A percentile compares a stretch with the other conserved stretches of the same genome.
Conservation (phyloP, 2,888 invertebrate species). For the Plebejus anna region DNA sequence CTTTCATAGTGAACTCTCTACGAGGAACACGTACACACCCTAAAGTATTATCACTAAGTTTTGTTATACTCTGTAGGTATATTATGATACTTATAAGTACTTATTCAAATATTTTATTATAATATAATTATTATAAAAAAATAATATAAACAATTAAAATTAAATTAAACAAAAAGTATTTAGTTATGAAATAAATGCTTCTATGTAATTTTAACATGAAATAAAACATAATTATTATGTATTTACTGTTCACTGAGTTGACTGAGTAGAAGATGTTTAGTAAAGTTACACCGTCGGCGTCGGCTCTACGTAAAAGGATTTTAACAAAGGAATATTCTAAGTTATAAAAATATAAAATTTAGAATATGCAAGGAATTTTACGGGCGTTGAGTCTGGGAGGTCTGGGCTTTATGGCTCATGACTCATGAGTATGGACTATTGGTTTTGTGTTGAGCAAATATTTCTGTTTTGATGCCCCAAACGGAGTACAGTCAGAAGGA, state of each 20-base stretch:
- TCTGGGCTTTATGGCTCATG: constrained; percentile 20
- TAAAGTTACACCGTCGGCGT: not conserved
- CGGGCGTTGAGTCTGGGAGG: constrained; percentile 18
- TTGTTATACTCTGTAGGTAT: too few relatives aligned
- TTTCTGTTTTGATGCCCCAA: constrained; percentile 16
- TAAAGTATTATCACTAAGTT: too few relatives aligned
- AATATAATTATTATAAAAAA: too few relatives aligned
- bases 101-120: too few relatives aligned
- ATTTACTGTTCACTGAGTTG: not conserved
- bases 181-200: too few relatives aligned
- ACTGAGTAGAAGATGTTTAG: not conserved
- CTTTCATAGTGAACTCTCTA: too few relatives aligned
- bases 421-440: constrained; percentile 14
- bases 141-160: too few relatives aligned
- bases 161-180: too few relatives aligned
- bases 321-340: constrained; percentile 9
- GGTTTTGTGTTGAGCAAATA: constrained; percentile 26
- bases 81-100: too few relatives aligned
- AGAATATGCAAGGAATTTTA: constrained; percentile 17
- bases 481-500: not conserved
- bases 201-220: not conserved
- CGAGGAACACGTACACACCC: too few relatives aligned
- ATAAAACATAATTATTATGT: not conserved
- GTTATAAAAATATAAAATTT: constrained; percentile 26
- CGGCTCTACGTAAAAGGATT: not conserved